These are phyloP conservation scores for Macrosteles quadrilineatus DNA, from an alignment of 1,140 invertebrate genomes.

Conservation along the genomic window DNA sequence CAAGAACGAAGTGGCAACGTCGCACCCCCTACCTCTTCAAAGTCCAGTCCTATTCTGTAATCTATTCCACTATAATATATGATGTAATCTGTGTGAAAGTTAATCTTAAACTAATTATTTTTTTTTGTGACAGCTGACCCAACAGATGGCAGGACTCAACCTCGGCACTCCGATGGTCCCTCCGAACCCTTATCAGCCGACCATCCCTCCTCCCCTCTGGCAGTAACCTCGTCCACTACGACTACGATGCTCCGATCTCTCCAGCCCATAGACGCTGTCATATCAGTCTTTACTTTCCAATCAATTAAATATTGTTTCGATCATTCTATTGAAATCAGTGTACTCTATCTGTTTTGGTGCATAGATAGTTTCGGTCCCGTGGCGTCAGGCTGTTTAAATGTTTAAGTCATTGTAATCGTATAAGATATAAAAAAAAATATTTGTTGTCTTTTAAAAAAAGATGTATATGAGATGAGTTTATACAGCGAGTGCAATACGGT, in stretches of 20 bases:
- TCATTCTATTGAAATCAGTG: neutral
- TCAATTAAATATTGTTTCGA: neutral
- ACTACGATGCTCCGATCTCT: neutral
- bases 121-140: conserved; percentile 16
- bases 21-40: too few relatives aligned
- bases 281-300: conserved; percentile 4
- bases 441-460: neutral
- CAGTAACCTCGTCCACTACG: neutral
- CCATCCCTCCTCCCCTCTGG: conserved; percentile 16
- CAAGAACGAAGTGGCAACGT: too few relatives aligned
- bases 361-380: neutral
- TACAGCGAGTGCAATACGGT: conserved; percentile 2
- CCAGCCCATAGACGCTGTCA: neutral
- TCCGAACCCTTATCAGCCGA: conserved; percentile 19
- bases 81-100: too few relatives aligned
- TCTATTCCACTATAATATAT: too few relatives aligned
- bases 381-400: conserved; percentile 11
- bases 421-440: neutral
- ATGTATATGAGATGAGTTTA: neutral
- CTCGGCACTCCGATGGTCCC: conserved; percentile 4
- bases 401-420: conserved; percentile 1
- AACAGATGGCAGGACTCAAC: conserved; percentile 30
- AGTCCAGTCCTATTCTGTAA: too few relatives aligned
- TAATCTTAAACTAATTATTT: neutral
- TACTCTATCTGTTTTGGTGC: neutral